Evolutionary conservation across 2,113 vertebrate genomes (phyloP).

Genomic region (Pollimyrus isidori): DNA sequence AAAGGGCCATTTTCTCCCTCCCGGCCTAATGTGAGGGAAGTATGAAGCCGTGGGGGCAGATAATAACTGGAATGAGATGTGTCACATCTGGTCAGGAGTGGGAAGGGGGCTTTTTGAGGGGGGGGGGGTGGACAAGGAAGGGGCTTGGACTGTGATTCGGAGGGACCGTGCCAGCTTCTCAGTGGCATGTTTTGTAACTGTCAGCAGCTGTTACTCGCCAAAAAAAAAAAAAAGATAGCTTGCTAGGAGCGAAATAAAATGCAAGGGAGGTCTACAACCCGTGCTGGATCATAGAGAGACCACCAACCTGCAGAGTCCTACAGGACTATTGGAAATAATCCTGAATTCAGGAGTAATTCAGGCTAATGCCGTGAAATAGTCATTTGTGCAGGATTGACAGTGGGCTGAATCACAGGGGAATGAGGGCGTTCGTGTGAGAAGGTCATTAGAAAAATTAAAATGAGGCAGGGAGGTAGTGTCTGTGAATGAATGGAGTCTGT

Average conservation of each 20-base stretch:
- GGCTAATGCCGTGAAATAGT: neutral
- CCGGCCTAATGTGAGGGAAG: neutral
- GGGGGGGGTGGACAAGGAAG: neutral
- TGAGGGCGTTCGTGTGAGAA: neutral
- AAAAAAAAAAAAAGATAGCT: neutral
- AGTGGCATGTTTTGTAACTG: neutral
- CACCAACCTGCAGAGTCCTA: neutral
- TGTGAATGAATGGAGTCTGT: neutral
- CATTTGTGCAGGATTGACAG: neutral
- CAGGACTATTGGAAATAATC: neutral
- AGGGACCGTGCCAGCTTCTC: neutral
- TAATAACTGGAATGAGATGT: conserved; percentile 9
- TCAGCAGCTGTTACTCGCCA: neutral
- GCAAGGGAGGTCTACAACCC: neutral
- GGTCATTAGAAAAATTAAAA: neutral
- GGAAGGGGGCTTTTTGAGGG: neutral
- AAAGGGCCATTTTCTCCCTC: neutral
- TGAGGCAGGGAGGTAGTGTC: neutral
- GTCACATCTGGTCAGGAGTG: neutral
- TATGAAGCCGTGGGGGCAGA: neutral
- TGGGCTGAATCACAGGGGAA: neutral
- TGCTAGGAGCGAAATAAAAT: neutral
- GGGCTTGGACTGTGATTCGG: neutral
- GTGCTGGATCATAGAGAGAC: neutral
- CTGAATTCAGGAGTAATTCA: conserved; percentile 7